phyloP scores from a whole-genome alignment of 2,888 invertebrate genomes.

The Leucophora obtusa region DNA sequence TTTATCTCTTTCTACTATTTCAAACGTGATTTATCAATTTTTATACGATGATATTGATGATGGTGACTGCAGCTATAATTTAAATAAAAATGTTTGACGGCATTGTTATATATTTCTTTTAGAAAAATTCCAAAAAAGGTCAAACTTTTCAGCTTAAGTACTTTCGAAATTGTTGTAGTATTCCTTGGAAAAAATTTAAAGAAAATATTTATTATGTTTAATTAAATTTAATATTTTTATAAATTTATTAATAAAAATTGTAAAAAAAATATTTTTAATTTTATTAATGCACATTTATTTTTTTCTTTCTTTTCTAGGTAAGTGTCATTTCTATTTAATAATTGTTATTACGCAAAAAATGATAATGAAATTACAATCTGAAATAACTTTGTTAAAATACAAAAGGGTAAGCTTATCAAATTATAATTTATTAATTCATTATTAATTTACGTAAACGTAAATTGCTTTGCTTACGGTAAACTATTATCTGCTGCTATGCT shows the following conservation, averaged over 20 bases:
- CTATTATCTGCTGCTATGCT: too few relatives aligned
- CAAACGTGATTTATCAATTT: slow-evolving; percentile 55
- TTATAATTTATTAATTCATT: slow-evolving; percentile 12
- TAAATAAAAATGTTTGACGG: slow-evolving; percentile 43
- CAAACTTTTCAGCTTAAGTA: slow-evolving; percentile 1
- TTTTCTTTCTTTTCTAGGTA: slow-evolving; percentile 53
- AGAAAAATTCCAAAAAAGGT: slow-evolving; percentile 20
- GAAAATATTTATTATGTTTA: neutral
- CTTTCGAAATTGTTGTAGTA: neutral
- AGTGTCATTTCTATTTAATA: slow-evolving; percentile 32
- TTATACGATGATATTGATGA: slow-evolving; percentile 23
- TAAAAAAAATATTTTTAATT: too few relatives aligned
- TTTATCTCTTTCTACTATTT: slow-evolving; percentile 10
- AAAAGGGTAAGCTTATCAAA: slow-evolving; percentile 18
- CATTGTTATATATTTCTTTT: neutral
- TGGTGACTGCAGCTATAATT: slow-evolving; percentile 1
- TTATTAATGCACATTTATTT: neutral
- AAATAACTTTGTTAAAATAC: neutral
- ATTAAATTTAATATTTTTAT: slow-evolving; percentile 3
- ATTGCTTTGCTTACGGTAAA: neutral
- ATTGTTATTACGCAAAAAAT: neutral
- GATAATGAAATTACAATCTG: neutral
- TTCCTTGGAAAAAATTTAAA: neutral
- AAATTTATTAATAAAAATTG: neutral
- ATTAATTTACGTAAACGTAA: neutral